phyloP scores from a whole-genome alignment of 2,113 vertebrate genomes.

The Arvicanthis niloticus region DNA sequence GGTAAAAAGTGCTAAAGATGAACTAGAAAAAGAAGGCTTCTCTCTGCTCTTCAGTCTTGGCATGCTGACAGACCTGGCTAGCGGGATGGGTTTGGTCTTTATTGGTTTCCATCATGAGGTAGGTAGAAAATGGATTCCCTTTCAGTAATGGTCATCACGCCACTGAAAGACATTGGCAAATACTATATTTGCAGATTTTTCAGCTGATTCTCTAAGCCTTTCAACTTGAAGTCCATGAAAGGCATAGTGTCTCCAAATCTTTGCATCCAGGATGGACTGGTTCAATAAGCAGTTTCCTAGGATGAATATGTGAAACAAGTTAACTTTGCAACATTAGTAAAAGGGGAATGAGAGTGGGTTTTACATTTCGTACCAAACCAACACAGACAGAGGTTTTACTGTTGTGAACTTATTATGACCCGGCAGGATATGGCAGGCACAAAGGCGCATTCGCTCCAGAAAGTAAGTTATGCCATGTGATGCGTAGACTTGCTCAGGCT shows the following conservation, averaged over 20 bases:
- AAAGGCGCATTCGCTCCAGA: background rate
- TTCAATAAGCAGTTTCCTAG: background rate
- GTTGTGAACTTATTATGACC: background rate
- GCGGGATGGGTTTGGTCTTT: constrained; percentile 71
- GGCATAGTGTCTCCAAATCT: background rate
- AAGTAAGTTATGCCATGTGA: background rate
- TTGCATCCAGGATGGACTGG: background rate
- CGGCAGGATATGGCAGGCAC: background rate
- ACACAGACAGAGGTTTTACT: background rate
- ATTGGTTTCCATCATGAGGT: constrained; percentile 88
- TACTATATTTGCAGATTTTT: background rate
- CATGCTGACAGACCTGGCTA: constrained; percentile 84
- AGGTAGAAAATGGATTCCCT: constrained; percentile 78
- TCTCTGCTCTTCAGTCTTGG: constrained; percentile 89
- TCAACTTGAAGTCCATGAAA: background rate
- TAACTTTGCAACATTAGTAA: background rate
- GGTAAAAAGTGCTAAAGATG: constrained; percentile 81
- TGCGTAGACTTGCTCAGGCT: background rate
- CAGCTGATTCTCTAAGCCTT: background rate
- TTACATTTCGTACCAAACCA: background rate
- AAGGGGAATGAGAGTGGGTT: background rate
- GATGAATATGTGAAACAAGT: background rate
- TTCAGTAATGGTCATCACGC: background rate
- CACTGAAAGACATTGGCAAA: background rate
- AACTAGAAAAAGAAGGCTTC: constrained; percentile 75